A percentile compares a stretch with the other conserved stretches of the same genome.
phyloP scores from a whole-genome alignment of 2,888 invertebrate genomes.

The Nomada ruficornis region DNA sequence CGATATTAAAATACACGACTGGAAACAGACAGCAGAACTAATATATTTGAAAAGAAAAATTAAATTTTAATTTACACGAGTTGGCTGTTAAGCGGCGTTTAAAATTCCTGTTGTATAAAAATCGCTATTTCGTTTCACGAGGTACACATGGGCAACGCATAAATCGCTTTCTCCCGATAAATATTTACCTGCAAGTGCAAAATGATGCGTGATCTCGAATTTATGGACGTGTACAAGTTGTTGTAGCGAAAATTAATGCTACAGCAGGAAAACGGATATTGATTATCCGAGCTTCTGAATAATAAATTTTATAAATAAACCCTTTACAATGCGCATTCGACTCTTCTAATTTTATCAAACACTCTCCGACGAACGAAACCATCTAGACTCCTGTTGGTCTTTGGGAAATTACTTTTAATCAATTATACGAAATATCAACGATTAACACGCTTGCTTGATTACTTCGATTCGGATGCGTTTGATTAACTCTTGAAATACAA shows the following conservation, averaged over 20 bases:
- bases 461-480: neutral
- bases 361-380: neutral
- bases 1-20: no score
- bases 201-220: slow-evolving; percentile 22
- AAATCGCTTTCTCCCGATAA: slow-evolving; percentile 9
- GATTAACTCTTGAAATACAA: neutral
- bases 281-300: slow-evolving; percentile 1
- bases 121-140: neutral
- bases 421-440: neutral
- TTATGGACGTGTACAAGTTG: slow-evolving; percentile 24
- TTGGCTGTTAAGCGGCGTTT: neutral
- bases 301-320: slow-evolving; percentile 22
- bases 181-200: slow-evolving; percentile 27
- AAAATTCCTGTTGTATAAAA: neutral
- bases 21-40: no score
- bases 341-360: neutral
- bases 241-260: slow-evolving; percentile 21
- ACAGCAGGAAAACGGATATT: neutral
- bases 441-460: no score
- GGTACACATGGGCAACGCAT: neutral
- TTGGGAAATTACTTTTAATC: neutral
- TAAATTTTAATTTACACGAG: no score
- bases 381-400: neutral
- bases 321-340: neutral
- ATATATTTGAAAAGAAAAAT: no score